Conservation (phyloP, 2,113 vertebrate species). For the Chaetura pelagica region DNA sequence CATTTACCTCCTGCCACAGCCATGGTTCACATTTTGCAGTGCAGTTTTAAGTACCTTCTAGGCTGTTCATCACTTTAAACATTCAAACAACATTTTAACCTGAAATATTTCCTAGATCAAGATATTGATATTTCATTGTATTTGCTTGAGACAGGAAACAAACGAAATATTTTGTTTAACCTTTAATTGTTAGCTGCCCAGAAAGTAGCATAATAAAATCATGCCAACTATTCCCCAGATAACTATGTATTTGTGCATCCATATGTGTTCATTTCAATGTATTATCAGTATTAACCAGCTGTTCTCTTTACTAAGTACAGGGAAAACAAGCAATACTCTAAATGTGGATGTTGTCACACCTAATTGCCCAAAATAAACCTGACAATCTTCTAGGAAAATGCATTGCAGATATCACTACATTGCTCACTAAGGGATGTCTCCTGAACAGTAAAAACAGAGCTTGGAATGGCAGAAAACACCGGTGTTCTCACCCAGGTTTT, state of each 20-base stretch:
- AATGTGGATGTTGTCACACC: constrained; percentile 15
- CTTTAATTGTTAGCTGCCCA: background rate
- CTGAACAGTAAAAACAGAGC: background rate
- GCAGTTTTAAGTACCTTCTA: background rate
- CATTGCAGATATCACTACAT: background rate
- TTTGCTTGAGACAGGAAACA: background rate
- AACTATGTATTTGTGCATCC: background rate
- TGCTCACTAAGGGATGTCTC: background rate
- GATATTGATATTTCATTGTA: background rate
- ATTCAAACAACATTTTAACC: background rate
- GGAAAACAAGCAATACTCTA: constrained; percentile 15
- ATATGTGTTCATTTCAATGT: background rate
- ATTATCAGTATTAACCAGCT: constrained; percentile 46
- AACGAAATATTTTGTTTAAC: background rate
- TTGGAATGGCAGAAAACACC: background rate
- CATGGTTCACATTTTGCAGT: fast-evolving
- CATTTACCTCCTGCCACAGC: background rate
- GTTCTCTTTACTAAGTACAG: constrained; percentile 1
- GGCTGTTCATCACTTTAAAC: background rate
- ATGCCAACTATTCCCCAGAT: background rate
- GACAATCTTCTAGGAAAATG: background rate
- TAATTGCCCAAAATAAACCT: constrained; percentile 25
- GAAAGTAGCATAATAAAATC: background rate
- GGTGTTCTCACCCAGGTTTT: background rate
- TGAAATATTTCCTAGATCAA: background rate